phyloP scores from a whole-genome alignment of 2,113 vertebrate genomes.

The Calyptommatus sinebrachiatus region DNA sequence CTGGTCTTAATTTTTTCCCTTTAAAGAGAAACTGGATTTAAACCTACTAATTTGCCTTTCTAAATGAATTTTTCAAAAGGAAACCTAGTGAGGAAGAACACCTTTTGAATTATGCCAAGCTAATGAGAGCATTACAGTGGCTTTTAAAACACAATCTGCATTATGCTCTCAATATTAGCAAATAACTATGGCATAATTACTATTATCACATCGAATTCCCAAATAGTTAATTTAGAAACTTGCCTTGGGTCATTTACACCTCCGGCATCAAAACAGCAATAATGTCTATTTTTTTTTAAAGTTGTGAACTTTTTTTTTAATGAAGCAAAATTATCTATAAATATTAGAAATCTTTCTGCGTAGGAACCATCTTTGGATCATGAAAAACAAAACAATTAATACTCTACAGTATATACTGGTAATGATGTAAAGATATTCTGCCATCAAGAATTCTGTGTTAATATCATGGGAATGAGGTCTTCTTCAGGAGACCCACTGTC shows the following conservation, averaged over 20 bases:
- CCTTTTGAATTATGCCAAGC: slow-evolving; percentile 17
- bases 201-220: slow-evolving; percentile 36
- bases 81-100: slow-evolving; percentile 34
- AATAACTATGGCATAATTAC: slow-evolving; percentile 43
- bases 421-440: no score
- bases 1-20: slow-evolving; percentile 27
- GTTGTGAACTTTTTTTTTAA: neutral
- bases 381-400: no score
- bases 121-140: slow-evolving; percentile 47
- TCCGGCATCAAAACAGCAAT: neutral
- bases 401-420: no score
- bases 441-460: no score
- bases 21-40: neutral
- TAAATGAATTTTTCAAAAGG: slow-evolving; percentile 39
- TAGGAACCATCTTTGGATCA: neutral
- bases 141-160: slow-evolving; percentile 33
- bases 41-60: neutral
- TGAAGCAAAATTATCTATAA: fast-evolving
- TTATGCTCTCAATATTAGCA: slow-evolving; percentile 45
- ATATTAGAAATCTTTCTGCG: neutral
- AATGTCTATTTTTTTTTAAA: neutral
- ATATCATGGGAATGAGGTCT: no score
- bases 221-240: slow-evolving; percentile 50
- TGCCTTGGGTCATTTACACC: slow-evolving; percentile 23
- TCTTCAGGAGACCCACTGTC: no score